Evolutionary conservation across 2,797 vertebrate species (phyloP).

Genomic region (Paedocypris micromegethes): DNA sequence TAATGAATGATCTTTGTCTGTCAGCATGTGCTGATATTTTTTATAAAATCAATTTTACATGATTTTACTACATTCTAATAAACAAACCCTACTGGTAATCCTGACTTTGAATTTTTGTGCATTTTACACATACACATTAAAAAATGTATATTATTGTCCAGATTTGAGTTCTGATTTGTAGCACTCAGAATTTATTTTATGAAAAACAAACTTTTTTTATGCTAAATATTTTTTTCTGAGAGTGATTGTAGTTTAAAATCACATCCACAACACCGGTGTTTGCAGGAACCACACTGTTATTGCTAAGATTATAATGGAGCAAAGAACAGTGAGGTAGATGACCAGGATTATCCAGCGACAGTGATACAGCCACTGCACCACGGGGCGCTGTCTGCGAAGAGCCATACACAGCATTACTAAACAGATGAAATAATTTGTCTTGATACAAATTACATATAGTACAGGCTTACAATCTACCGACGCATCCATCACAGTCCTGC

Average conservation of each 20-base stretch:
- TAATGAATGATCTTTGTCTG: background rate
- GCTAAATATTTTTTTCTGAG: background rate
- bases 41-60: conserved; percentile 41
- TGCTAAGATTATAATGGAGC: conserved; percentile 50
- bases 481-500: conserved; percentile 22
- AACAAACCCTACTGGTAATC: conserved; percentile 19
- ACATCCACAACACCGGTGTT: conserved; percentile 41
- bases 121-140: background rate
- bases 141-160: no score
- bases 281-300: conserved; percentile 53
- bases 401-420: background rate
- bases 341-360: conserved; percentile 54
- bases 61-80: conserved; percentile 46
- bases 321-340: conserved; percentile 53
- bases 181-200: no score
- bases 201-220: no score
- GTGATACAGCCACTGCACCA: conserved; percentile 49
- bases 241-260: background rate
- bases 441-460: background rate
- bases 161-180: no score
- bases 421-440: background rate
- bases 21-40: conserved; percentile 28
- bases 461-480: conserved; percentile 19
- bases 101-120: background rate
- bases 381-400: conserved; percentile 40